phyloP scores from a whole-genome alignment of 2,113 vertebrate genomes.

The Sus scrofa region T2T-Sscrofa CM000818.6:32771501-32772000 shows the following conservation, averaged over 20 bases:
- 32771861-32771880: not conserved
- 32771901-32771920: not conserved
- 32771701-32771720: not conserved
- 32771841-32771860: not conserved
- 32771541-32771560: not conserved
- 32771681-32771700: not conserved
- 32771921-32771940: conserved; percentile 2
- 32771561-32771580: not conserved
- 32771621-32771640: not conserved
- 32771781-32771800: not conserved
- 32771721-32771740: not conserved
- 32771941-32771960: not conserved
- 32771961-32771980: not conserved
- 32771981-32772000: not conserved
- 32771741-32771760: not conserved
- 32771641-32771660: not conserved
- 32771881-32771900: not conserved
- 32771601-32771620: conserved; percentile 6
- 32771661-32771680: not conserved
- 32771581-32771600: not conserved
- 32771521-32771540: not conserved
- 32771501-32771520: not conserved
- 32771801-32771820: not conserved
- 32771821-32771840: not conserved
- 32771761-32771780: not conserved